These are phyloP conservation scores for Phocoena phocoena DNA, from an alignment of 2,113 vertebrate species.

Conservation along the genomic window DNA sequence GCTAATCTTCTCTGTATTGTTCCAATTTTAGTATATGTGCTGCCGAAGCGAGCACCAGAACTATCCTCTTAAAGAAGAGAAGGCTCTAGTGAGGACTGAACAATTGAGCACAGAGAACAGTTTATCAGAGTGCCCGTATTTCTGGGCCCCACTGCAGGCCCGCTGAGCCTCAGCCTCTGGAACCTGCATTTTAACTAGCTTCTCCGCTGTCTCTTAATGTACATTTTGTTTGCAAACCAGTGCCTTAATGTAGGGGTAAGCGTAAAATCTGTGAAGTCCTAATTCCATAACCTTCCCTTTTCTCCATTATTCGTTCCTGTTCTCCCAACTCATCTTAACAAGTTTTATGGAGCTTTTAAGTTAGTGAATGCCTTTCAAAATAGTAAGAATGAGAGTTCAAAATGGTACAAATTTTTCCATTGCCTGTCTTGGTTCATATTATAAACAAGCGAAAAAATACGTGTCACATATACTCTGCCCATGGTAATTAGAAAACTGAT, in stretches of 20 bases:
- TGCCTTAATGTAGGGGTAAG: neutral
- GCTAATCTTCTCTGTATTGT: no score
- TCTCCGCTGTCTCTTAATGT: neutral
- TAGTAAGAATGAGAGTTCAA: neutral
- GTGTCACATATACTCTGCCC: neutral
- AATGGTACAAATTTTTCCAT: neutral
- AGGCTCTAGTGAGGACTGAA: neutral
- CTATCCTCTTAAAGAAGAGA: neutral
- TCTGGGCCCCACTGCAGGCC: neutral
- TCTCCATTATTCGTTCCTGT: neutral
- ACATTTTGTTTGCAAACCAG: neutral
- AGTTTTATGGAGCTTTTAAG: neutral
- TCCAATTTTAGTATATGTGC: no score
- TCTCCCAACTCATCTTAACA: neutral
- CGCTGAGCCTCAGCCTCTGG: neutral
- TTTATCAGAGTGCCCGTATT: neutral
- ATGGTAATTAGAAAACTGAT: neutral
- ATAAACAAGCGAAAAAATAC: neutral
- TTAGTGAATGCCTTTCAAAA: constrained; percentile 8
- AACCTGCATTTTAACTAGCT: neutral
- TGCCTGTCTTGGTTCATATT: neutral
- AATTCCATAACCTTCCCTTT: neutral
- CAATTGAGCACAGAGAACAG: neutral
- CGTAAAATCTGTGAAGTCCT: neutral
- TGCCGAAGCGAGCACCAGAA: neutral